These are phyloP conservation scores for Gnathonemus longibarbis DNA, from an alignment of 2,113 vertebrate species.

Conservation along the genomic window DNA sequence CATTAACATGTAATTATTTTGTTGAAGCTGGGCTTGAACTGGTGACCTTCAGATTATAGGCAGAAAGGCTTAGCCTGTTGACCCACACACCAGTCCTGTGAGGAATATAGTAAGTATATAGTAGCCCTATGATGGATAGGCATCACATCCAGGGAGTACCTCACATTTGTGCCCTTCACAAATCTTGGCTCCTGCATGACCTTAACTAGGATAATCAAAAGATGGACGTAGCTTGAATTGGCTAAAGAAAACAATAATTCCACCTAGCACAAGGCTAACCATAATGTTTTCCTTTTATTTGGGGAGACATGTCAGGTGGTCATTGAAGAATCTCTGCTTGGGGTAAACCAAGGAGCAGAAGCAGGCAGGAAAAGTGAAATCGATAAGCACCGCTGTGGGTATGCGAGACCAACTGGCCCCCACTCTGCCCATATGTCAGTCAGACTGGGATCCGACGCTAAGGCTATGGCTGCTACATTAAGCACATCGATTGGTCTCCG, in stretches of 20 bases:
- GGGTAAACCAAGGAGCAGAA: background rate
- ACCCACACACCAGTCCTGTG: background rate
- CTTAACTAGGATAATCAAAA: background rate
- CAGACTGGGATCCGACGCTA: background rate
- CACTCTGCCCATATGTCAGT: background rate
- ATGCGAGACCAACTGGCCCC: background rate
- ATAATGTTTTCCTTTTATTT: background rate
- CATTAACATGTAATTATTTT: background rate
- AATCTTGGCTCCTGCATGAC: too few species aligned
- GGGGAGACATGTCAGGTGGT: background rate
- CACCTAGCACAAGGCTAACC: background rate
- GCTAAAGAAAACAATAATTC: background rate
- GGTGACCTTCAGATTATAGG: background rate
- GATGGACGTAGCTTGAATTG: background rate
- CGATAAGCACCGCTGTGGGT: background rate
- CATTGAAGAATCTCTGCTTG: background rate
- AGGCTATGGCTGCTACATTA: conserved; percentile 56
- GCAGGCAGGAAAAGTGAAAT: background rate
- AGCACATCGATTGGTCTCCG: conserved; percentile 57
- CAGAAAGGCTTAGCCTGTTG: background rate
- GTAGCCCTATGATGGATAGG: too few species aligned
- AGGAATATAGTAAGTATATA: too few species aligned
- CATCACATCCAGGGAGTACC: too few species aligned
- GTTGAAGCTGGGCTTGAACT: background rate
- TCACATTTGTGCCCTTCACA: too few species aligned